Percentiles rank a stretch among this genome's conserved stretches.
These are phyloP conservation scores for Paragorgia papillata DNA, from an alignment of 92 coral and sea anemone genomes.

Conservation along the genomic window DNA sequence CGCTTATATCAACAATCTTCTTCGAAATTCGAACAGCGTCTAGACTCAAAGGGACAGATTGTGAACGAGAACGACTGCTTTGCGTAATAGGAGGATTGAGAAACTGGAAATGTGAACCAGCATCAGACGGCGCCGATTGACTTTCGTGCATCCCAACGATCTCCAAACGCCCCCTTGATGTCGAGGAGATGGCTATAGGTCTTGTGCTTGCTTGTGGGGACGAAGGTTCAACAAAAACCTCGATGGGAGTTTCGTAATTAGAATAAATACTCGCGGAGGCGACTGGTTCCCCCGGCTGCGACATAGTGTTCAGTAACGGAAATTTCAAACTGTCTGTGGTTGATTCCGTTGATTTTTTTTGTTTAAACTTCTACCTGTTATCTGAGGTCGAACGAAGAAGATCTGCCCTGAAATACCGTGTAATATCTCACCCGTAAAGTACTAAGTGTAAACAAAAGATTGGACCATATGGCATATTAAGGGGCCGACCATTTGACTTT, in stretches of 20 bases:
- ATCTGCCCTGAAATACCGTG: no score
- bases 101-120: neutral
- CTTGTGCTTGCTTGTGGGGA: neutral
- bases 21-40: conserved; percentile 11
- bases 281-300: neutral
- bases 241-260: neutral
- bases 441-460: no score
- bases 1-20: conserved; percentile 17
- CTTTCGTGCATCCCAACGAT: conserved; percentile 26
- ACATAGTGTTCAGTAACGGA: no score
- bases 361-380: no score
- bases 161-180: neutral
- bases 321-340: no score
- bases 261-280: neutral
- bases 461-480: no score
- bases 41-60: conserved; percentile 28
- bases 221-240: neutral
- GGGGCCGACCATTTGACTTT: no score
- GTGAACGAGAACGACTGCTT: conserved; percentile 23
- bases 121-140: conserved; percentile 8
- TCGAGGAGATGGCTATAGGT: conserved; percentile 11
- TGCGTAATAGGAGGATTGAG: conserved; percentile 3
- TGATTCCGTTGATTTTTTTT: no score
- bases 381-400: no score
- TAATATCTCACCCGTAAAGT: no score